Conservation (phyloP, 2,113 vertebrate species). For the Glaucidium brasilianum region DNA sequence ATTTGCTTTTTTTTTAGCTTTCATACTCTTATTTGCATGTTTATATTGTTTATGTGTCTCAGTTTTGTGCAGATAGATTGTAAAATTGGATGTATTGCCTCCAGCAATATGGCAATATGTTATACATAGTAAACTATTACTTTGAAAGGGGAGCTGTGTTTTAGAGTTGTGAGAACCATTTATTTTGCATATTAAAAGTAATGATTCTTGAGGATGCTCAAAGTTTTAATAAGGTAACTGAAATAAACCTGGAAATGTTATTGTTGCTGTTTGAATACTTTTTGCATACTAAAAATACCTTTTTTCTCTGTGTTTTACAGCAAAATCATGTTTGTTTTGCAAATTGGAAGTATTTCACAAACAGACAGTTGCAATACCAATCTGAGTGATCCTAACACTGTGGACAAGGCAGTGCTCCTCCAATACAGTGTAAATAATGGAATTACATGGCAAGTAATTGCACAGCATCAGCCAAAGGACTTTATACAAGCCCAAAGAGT, state of each 20-base stretch:
- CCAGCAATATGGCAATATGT: not conserved
- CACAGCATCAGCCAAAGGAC: slow-evolving; percentile 98
- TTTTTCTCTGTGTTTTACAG: slow-evolving; percentile 73
- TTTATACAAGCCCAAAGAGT: slow-evolving; percentile 97
- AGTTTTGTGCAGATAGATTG: not conserved
- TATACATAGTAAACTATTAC: not conserved
- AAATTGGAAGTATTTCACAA: slow-evolving; percentile 93
- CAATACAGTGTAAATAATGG: slow-evolving; percentile 97
- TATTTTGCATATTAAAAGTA: not conserved
- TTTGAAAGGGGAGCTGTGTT: not conserved
- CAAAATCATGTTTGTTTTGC: slow-evolving; percentile 99
- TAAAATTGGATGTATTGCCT: not conserved
- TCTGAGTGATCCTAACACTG: slow-evolving; percentile 85
- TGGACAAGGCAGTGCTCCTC: slow-evolving; percentile 93
- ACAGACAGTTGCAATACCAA: slow-evolving; percentile 97
- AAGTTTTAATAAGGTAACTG: not conserved
- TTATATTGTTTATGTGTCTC: not conserved
- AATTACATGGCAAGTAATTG: slow-evolving; percentile 96
- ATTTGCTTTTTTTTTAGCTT: not conserved
- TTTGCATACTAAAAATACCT: not conserved
- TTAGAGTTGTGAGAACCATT: not conserved
- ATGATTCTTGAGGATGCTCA: not conserved
- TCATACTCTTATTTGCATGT: not conserved
- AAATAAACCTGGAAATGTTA: not conserved
- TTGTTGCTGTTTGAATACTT: not conserved